Evolutionary conservation across 2,888 invertebrate species (phyloP).

Genomic region (Napeogenes inachia): DNA sequence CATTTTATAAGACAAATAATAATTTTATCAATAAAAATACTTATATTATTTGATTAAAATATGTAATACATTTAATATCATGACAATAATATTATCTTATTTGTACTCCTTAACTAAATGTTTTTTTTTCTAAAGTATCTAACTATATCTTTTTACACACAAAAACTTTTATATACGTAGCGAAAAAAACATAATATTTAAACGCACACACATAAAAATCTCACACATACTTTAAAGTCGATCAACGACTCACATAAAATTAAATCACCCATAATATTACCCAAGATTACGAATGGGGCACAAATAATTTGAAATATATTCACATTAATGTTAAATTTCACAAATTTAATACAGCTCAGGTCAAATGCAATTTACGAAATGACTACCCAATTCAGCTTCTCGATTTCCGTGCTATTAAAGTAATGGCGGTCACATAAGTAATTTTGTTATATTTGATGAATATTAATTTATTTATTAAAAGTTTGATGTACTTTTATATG

Average conservation of each 20-base stretch:
- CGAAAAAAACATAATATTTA: not conserved
- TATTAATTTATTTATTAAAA: not conserved
- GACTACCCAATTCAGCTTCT: slow-evolving; percentile 37
- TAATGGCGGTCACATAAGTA: slow-evolving; percentile 14
- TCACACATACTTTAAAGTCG: not conserved
- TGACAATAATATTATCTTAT: too few species aligned
- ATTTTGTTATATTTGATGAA: not conserved
- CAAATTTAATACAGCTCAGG: slow-evolving; percentile 38
- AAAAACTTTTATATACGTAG: too few species aligned
- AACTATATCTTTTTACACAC: too few species aligned
- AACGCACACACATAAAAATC: not conserved
- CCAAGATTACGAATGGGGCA: slow-evolving; percentile 25
- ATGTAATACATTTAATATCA: too few species aligned
- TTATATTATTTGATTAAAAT: too few species aligned
- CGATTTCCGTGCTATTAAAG: slow-evolving; percentile 29
- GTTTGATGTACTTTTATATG: slow-evolving; percentile 4
- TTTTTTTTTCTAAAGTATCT: too few species aligned
- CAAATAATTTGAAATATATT: slow-evolving; percentile 31
- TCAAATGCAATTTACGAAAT: slow-evolving; percentile 39
- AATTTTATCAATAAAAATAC: too few species aligned
- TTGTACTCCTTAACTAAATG: too few species aligned
- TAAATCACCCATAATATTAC: slow-evolving; percentile 33
- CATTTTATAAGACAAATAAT: too few species aligned
- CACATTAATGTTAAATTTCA: slow-evolving; percentile 33
- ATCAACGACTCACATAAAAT: slow-evolving; percentile 19